Evolutionary conservation across 2,888 invertebrate species (phyloP).

Genomic region (Platypus cylindrus): DNA sequence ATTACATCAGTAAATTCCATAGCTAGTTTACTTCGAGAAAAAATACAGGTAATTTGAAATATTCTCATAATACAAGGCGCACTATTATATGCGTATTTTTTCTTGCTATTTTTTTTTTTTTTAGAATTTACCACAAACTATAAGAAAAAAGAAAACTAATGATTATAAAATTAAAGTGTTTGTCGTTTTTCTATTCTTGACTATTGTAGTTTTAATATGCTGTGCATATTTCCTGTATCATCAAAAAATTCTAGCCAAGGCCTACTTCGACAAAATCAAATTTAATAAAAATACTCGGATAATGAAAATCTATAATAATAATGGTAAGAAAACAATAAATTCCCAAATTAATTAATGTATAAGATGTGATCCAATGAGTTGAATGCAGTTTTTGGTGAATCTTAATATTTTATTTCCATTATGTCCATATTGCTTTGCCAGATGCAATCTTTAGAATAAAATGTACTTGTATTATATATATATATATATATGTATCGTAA

Average conservation of each 20-base stretch:
- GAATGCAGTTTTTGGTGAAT: too few species aligned
- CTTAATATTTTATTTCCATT: too few species aligned
- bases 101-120: constrained; percentile 21
- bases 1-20: constrained; percentile 77
- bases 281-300: constrained; percentile 67
- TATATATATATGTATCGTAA: too few species aligned
- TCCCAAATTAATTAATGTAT: neutral
- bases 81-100: neutral
- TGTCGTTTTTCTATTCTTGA: constrained; percentile 67
- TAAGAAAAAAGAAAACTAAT: constrained; percentile 53
- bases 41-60: constrained; percentile 50
- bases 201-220: constrained; percentile 68
- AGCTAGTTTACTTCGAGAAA: constrained; percentile 70
- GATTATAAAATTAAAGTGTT: constrained; percentile 73
- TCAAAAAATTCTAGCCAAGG: constrained; percentile 66
- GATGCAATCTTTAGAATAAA: too few species aligned
- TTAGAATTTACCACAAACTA: constrained; percentile 61
- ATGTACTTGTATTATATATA: too few species aligned
- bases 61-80: neutral
- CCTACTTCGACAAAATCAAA: constrained; percentile 72
- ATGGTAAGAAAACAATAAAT: constrained; percentile 22
- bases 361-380: too few species aligned
- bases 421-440: too few species aligned
- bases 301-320: constrained; percentile 58
- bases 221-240: constrained; percentile 76